Evolutionary conservation across 1,140 invertebrate genomes (phyloP), one percentile per base, ranked within the genome.

Genomic region (Drosophila parabipectinata): DNA sequence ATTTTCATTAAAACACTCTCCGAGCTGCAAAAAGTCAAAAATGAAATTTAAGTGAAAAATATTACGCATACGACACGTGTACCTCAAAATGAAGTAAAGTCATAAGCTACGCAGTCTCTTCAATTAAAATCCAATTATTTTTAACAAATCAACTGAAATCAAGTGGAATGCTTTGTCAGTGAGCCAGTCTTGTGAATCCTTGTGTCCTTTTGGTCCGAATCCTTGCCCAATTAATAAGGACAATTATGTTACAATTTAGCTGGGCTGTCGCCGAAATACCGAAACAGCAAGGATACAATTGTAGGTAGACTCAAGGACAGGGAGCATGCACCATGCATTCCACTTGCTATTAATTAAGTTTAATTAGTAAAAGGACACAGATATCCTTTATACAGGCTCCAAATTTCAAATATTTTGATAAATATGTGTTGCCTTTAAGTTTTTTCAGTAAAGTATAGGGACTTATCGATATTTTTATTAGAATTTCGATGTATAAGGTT

Each of bases 61-160:
- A 58, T 58, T 58, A 58, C 56, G 41, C n/a, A 59, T 59, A 59
- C 56, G 56, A 4, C 56, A n/a, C 4, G 56, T 47, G 14, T 7
- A 3, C 15, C 14, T 3, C 32, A 32, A 32, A 32, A 28, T 28
- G 26, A 28, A 28, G 26, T 1, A 28, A 28, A 28, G 26, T 28
- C 4, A 28, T 5, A 28, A 28, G 26, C 26, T 28, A 7, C 21
- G 26, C 1, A 28, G 26, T 10, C 1, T 10, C 12, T 37, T 37
- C 12, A 37, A 37, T 37, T 37, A 12, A n/a, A 37, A 37, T 0
- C 3, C 12, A 37, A 37, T 37, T 12, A 37, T 4, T 12, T 12
- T 37, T 37, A 12, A 12, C 34, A 3, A 37, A 37, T n/a, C 34
- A 37, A 37, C 34, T 3, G 3, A 37, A 37, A 37, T 37, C 34